A percentile compares a stretch with the other conserved stretches of the same genome.
phyloP scores from a whole-genome alignment of 2,113 vertebrate genomes.

The Solea senegalensis region DNA sequence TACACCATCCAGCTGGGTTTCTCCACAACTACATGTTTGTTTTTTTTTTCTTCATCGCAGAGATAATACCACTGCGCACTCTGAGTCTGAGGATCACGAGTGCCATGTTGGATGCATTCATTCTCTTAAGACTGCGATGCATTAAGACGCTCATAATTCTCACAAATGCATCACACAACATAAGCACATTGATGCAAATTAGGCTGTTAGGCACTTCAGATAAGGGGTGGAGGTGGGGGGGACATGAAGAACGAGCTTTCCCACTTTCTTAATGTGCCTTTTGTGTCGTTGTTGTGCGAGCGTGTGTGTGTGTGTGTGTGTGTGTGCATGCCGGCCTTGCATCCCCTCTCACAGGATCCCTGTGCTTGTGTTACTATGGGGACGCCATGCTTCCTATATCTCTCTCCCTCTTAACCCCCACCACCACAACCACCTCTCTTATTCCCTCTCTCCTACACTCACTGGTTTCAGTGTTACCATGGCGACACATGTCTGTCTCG shows the following conservation, averaged over 20 bases:
- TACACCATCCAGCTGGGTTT: conserved; percentile 61
- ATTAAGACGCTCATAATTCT: conserved; percentile 6
- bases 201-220: neutral
- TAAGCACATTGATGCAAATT: conserved; percentile 45
- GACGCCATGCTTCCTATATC: conserved; percentile 74
- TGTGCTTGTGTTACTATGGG: conserved; percentile 79
- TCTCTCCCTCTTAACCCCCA: conserved; percentile 34
- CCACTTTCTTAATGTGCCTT: conserved; percentile 73
- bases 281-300: conserved; percentile 61
- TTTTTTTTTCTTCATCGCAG: conserved; percentile 23
- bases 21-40: conserved; percentile 43
- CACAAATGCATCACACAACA: conserved; percentile 30
- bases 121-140: conserved; percentile 32
- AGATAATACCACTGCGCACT: conserved; percentile 40
- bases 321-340: conserved; percentile 28
- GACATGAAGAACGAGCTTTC: conserved; percentile 44
- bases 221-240: conserved; percentile 9
- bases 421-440: conserved; percentile 10
- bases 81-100: conserved; percentile 22
- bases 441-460: conserved; percentile 37
- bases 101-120: conserved; percentile 41
- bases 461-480: conserved; percentile 74
- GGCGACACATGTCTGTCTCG: conserved; percentile 75
- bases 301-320: conserved; percentile 22
- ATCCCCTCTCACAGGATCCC: conserved; percentile 72